phyloP scores from a whole-genome alignment of 2,797 vertebrate genomes.

The Miichthys miiuy region DNA sequence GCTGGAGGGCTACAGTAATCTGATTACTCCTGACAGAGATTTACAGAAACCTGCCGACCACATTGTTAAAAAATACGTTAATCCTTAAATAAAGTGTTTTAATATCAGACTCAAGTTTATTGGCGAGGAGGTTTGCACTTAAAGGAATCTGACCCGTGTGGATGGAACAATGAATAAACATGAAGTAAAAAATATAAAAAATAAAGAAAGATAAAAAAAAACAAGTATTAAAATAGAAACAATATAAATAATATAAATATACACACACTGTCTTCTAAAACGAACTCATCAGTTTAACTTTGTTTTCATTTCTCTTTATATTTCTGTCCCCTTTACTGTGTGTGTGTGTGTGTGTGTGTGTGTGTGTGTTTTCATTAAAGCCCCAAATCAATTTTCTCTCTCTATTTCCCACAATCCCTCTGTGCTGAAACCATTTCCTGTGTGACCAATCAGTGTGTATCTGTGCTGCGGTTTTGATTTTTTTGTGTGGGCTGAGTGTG shows the following conservation, averaged over 20 bases:
- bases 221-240: no score
- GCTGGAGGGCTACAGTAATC: background rate
- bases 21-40: conserved; percentile 18
- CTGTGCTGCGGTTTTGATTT: conserved; percentile 28
- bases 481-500: conserved; percentile 14
- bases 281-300: conserved; percentile 5
- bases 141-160: no score
- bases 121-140: no score
- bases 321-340: conserved; percentile 19
- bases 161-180: no score
- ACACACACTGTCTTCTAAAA: no score
- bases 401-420: conserved; percentile 71
- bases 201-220: no score
- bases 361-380: conserved; percentile 72
- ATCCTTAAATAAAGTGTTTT: background rate
- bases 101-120: no score
- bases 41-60: conserved; percentile 6
- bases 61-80: conserved; percentile 11
- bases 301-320: conserved; percentile 1
- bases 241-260: no score
- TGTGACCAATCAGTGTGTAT: conserved; percentile 72
- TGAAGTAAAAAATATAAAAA: no score
- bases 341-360: conserved; percentile 52
- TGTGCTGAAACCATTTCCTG: conserved; percentile 69
- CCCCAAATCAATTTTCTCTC: conserved; percentile 75